Percentiles rank a stretch among this genome's conserved stretches.
phyloP scores from a whole-genome alignment of 2,888 invertebrate species.

The Torymus aiolomorphi region DNA sequence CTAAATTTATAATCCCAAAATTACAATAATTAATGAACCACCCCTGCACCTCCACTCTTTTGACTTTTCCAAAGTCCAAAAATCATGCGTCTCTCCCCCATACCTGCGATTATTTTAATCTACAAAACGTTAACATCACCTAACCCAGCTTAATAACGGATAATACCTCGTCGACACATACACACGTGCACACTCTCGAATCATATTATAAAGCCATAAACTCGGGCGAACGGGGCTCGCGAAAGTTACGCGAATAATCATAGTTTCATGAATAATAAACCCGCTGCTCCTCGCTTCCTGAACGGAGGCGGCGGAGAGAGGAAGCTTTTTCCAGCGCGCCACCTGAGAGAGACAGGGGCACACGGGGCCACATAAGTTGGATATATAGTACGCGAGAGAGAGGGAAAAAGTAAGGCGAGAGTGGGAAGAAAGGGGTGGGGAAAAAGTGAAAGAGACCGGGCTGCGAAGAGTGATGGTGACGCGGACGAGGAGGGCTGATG shows the following conservation, averaged over 20 bases:
- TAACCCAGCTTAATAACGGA: conserved; percentile 21
- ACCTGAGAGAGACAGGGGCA: conserved; percentile 11
- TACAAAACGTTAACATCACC: no score
- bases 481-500: background rate
- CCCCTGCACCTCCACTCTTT: no score
- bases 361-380: conserved; percentile 19
- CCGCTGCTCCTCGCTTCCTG: conserved; percentile 2
- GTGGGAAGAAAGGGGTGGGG: background rate
- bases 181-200: background rate
- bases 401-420: background rate
- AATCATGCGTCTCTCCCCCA: no score
- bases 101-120: no score
- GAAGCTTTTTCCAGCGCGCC: conserved; percentile 28
- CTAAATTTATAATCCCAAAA: no score
- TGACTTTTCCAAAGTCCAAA: no score
- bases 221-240: conserved; percentile 23
- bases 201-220: conserved; percentile 53
- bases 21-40: no score
- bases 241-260: conserved; percentile 56
- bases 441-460: conserved; percentile 23
- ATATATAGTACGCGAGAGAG: conserved; percentile 15
- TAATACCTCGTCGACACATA: background rate
- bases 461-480: conserved; percentile 19
- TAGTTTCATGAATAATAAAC: conserved; percentile 58
- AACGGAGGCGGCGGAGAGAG: background rate